Evolutionary conservation across 2,888 invertebrate species (phyloP).

Genomic region (Lysandra bellargus): DNA sequence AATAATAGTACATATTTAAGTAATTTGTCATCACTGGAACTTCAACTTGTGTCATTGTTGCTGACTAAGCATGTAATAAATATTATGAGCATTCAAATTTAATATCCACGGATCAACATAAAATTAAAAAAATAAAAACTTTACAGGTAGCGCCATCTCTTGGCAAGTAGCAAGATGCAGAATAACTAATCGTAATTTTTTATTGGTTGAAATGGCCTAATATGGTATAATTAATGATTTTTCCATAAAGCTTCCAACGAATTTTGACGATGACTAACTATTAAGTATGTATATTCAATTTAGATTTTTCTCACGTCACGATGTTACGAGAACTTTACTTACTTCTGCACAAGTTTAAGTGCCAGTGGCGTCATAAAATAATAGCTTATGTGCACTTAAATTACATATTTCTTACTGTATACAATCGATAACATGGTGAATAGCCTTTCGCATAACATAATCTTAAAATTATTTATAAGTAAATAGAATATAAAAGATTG

Average conservation of each 20-base stretch:
- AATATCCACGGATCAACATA: not conserved
- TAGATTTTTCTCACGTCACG: too few species aligned
- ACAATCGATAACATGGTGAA: conserved; percentile 11
- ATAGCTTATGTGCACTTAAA: conserved; percentile 23
- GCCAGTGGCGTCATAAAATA: not conserved
- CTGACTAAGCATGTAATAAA: not conserved
- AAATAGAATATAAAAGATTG: conserved; percentile 43
- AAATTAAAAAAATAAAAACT: not conserved
- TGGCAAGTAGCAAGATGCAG: not conserved
- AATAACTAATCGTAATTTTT: too few species aligned
- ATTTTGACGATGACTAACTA: too few species aligned
- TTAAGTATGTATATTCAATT: too few species aligned
- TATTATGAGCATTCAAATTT: not conserved
- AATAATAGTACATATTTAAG: not conserved
- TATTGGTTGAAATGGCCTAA: too few species aligned
- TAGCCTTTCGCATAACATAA: conserved; percentile 29
- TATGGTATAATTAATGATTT: too few species aligned
- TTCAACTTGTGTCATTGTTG: not conserved
- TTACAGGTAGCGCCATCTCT: not conserved
- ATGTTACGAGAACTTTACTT: too few species aligned
- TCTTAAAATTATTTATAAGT: conserved; percentile 38
- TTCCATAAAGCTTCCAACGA: too few species aligned
- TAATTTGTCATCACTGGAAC: not conserved
- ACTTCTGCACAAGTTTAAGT: not conserved
- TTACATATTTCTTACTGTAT: conserved; percentile 14